Evolutionary conservation across 2,797 vertebrate genomes (phyloP).

Genomic region (Danio jaintianensis): DNA sequence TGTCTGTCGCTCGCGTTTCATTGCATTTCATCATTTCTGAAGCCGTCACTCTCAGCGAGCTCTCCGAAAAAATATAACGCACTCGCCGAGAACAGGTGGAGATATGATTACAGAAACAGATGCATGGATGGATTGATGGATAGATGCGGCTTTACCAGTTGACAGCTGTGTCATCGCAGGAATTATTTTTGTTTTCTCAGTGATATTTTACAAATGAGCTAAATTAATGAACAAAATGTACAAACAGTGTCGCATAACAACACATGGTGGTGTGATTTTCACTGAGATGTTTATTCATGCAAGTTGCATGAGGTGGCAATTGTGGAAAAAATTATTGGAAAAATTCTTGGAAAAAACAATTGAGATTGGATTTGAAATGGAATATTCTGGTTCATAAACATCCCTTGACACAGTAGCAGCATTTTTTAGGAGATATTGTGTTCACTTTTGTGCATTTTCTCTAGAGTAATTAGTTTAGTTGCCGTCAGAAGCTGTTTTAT

Average conservation of each 20-base stretch:
- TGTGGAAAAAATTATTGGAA: too few relatives aligned
- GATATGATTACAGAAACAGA: constrained; percentile 27
- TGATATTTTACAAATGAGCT: constrained; percentile 26
- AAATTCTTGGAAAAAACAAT: neutral
- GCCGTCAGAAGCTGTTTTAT: constrained; percentile 11
- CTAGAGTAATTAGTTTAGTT: constrained; percentile 14
- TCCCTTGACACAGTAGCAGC: neutral
- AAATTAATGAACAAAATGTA: constrained; percentile 27
- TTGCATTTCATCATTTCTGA: constrained; percentile 50
- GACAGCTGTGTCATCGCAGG: constrained; percentile 15
- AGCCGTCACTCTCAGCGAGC: constrained; percentile 26
- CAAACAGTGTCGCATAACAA: neutral
- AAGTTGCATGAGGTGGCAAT: constrained; percentile 30
- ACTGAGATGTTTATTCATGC: constrained; percentile 27
- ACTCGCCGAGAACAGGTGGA: constrained; percentile 16
- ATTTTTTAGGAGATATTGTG: neutral
- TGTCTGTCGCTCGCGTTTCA: constrained; percentile 42
- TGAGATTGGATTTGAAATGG: constrained; percentile 31
- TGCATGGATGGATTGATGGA: constrained; percentile 32
- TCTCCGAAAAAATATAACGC: neutral
- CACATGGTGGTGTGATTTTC: constrained; percentile 11
- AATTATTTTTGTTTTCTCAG: constrained; percentile 15
- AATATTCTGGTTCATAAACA: constrained; percentile 9
- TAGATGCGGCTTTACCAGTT: constrained; percentile 14
- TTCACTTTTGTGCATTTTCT: neutral